A percentile compares a stretch with the other conserved stretches of the same genome.
Evolutionary conservation across 2,113 vertebrate genomes (phyloP).

Genomic region (Steatornis caripensis): DNA sequence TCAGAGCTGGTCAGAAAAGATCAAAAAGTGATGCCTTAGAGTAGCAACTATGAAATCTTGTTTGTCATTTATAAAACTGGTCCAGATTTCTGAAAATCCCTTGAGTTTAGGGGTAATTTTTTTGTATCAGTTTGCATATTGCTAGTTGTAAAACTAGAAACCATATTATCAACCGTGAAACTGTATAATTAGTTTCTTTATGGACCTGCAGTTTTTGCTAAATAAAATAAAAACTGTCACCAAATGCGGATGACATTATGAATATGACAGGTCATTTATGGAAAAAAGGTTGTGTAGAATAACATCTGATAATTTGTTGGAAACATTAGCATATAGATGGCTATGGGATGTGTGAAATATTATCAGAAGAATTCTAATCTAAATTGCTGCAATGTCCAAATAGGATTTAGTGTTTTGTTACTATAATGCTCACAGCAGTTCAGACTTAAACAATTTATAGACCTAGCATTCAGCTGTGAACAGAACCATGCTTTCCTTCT

Average conservation of each 20-base stretch:
- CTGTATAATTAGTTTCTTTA: slow-evolving; percentile 74
- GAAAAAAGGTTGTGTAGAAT: slow-evolving; percentile 62
- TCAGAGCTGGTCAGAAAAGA: background rate
- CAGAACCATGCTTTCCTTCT: background rate
- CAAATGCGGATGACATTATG: slow-evolving; percentile 60
- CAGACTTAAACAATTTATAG: slow-evolving; percentile 48
- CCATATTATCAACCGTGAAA: slow-evolving; percentile 71
- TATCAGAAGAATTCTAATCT: slow-evolving; percentile 68
- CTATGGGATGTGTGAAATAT: slow-evolving; percentile 65
- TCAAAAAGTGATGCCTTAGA: background rate
- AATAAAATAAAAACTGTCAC: slow-evolving; percentile 70
- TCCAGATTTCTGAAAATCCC: background rate
- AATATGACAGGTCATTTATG: slow-evolving; percentile 73
- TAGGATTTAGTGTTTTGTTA: slow-evolving; percentile 58
- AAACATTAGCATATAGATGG: slow-evolving; percentile 78
- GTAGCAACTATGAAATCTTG: background rate
- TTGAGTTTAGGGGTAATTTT: background rate
- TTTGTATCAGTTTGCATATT: slow-evolving; percentile 48
- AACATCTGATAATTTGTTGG: slow-evolving; percentile 73
- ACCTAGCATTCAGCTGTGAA: slow-evolving; percentile 6
- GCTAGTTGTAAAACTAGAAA: slow-evolving; percentile 67
- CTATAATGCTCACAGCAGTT: slow-evolving; percentile 4
- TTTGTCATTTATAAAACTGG: background rate
- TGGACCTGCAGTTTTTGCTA: slow-evolving; percentile 61
- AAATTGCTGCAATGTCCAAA: slow-evolving; percentile 54